These are phyloP conservation scores for Aspidoscelis tigris DNA, from an alignment of 2,113 vertebrate species.

Conservation along the genomic window DNA sequence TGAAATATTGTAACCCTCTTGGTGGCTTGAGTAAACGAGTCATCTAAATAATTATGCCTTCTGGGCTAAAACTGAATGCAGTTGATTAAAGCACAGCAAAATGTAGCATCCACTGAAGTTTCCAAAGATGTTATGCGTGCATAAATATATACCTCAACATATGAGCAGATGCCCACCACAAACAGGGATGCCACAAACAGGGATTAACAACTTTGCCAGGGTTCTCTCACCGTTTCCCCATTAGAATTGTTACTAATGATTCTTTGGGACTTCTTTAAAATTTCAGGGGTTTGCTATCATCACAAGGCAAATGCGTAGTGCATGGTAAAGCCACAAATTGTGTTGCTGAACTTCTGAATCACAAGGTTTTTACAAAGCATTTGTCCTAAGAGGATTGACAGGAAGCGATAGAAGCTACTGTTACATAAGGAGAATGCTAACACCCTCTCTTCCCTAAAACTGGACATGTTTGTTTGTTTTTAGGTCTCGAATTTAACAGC, in stretches of 20 bases:
- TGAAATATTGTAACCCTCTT: slow-evolving; percentile 1
- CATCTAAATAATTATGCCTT: slow-evolving; percentile 10
- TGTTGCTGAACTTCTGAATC: slow-evolving; percentile 49
- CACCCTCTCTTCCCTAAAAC: slow-evolving; percentile 40
- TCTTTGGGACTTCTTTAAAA: slow-evolving; percentile 50
- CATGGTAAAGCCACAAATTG: slow-evolving; percentile 31
- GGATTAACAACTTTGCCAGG: slow-evolving; percentile 47
- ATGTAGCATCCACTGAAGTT: neutral
- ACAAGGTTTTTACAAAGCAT: slow-evolving; percentile 28
- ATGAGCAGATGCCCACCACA: too few species aligned
- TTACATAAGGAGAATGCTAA: slow-evolving; percentile 14
- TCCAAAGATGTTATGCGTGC: slow-evolving; percentile 28
- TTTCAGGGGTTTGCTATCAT: slow-evolving; percentile 52
- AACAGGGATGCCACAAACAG: neutral
- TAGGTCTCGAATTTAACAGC: slow-evolving; percentile 22
- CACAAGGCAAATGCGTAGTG: slow-evolving; percentile 41
- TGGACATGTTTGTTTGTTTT: slow-evolving; percentile 20
- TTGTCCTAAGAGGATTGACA: slow-evolving; percentile 20
- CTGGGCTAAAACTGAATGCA: neutral
- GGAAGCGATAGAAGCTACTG: slow-evolving; percentile 46
- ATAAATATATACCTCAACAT: neutral
- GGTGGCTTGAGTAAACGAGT: neutral
- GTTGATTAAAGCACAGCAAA: slow-evolving; percentile 23
- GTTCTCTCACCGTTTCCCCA: slow-evolving; percentile 68
- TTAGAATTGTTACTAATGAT: slow-evolving; percentile 52